Evolutionary conservation across 2,888 invertebrate genomes (phyloP), one percentile per base, ranked within the genome.

Genomic region (Eupithecia subfuscata): DNA sequence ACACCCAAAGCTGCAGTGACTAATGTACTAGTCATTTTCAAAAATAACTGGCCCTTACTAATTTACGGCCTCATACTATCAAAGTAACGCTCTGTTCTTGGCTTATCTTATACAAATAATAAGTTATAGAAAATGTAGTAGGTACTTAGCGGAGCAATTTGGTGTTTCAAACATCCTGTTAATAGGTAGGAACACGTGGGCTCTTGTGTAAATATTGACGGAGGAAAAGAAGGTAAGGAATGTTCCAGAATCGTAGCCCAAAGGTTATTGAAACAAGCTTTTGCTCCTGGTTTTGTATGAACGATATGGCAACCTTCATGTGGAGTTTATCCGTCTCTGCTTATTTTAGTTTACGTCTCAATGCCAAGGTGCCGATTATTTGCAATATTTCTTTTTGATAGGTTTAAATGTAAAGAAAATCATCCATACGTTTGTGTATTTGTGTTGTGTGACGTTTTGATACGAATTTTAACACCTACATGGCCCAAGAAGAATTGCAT

Each of bases 141-240:
- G 84, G 86, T 90, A 91, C 91, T 93, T 91, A 91, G 87, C 86
- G 83, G 80, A 83, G 87, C 85, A 88, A 90, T 93, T 92, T 86
- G 84, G 85, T 84, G 86, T 89, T 91, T 90, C 83, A 93, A 94
- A 94, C 93, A 93, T 94, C 93, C 94, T 92, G 94, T 88, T 89
- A 68, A 82, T 85, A 89, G 84, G 60, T 87, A 87, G 89, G 91
- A 91, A 92, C 93, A 93, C 91, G 89, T 92, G 93, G 88, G 84
- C 80, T 79, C 81, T 89, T 87, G 86, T 86, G 86, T 93, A 93
- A 94, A 94, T 90, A 93, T 90, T 90, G 88, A 89, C 84, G 86
- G 84, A 80, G 85, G 86, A 88, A 90, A 88, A 91, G 43, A 40
- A 22, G 18, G 34, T 9, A 37, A 8, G 34, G 34, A 64, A 34